Base-by-base conservation (phyloP, 1,140 invertebrate species). In the Drosophila oshimai region DNA sequence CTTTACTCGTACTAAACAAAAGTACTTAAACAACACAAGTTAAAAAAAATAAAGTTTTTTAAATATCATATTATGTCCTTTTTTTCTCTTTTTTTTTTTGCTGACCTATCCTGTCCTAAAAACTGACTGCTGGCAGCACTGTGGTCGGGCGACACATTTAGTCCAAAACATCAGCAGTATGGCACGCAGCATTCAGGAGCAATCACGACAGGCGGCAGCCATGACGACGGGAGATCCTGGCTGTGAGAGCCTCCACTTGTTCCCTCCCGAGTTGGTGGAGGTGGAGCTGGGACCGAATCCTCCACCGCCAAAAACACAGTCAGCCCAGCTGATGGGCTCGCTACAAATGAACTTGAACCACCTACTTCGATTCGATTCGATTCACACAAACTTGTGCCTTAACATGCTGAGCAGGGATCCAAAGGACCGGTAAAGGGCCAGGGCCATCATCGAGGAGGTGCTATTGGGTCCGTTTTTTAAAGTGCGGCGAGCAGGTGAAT, bases 401-500 rank as follows among this genome's bases (percentile, higher is more conserved):
- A 90, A 84, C 18, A 90, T 90, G 79, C 90, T 91, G 90, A 87
- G 83, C 51, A 83, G 91, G 75, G 89, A 91, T 47, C 90, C 90
- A 6, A 90, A 89, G 70, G 90, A 91, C 67, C 57, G 92, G 34
- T 91, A 92, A 51, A 92, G 92, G 13, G 92, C 92, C 15, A 72
- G 91, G 10, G 90, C 91, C 33, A 89, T 93, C 6, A 92, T 92
- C 7, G 83, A 91, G 49, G 92, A 93, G 65, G 79, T 94, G 15
- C 83, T 92, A 92, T 15, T 92, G 93, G 92, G 39, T 92, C 93
- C 17, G 93, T n/a, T 90, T 91, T 24, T 93, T 94, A 92, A 93
- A 57, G 92, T 92, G 18, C 89, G 93, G 93, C 93, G 72, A 90
- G 65, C 93, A 94, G 92, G 93, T 92, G 68, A 79, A n/a, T n/a